A percentile compares a stretch with the other conserved stretches of the same genome.
Evolutionary conservation across 2,888 invertebrate genomes (phyloP).

Genomic region (Pediacus dermestoides): DNA sequence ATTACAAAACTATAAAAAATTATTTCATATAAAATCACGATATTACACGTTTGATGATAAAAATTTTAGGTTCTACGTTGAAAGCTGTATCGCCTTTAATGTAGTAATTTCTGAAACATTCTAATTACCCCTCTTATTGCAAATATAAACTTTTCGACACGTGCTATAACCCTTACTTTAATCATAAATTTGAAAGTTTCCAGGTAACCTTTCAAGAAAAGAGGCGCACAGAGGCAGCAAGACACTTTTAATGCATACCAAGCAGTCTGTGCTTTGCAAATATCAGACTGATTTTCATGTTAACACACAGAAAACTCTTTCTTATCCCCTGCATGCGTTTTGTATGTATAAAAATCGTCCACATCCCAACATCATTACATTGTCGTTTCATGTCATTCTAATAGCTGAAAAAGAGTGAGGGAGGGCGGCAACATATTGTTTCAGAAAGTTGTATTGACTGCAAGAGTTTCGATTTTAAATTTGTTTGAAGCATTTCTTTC

Average conservation of each 20-base stretch:
- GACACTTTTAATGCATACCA: slow-evolving; percentile 36
- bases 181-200: slow-evolving; percentile 29
- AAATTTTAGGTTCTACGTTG: too few species aligned
- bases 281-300: slow-evolving; percentile 20
- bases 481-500: too few species aligned
- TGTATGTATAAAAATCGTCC: slow-evolving; percentile 13
- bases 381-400: too few species aligned
- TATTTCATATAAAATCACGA: too few species aligned
- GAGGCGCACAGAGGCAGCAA: slow-evolving; percentile 21
- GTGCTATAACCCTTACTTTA: slow-evolving; percentile 22
- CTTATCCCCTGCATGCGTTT: slow-evolving; percentile 10
- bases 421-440: too few species aligned
- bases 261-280: slow-evolving; percentile 21
- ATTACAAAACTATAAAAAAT: slow-evolving; percentile 1
- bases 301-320: slow-evolving; percentile 18
- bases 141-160: slow-evolving; percentile 25
- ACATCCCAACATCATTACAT: slow-evolving; percentile 16
- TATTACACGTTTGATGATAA: too few species aligned
- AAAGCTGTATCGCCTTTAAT: slow-evolving; percentile 13
- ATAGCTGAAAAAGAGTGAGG: too few species aligned
- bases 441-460: too few species aligned
- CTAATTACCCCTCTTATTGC: slow-evolving; percentile 25
- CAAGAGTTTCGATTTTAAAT: too few species aligned
- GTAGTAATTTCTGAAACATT: slow-evolving; percentile 14
- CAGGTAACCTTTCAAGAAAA: slow-evolving; percentile 21